Evolutionary conservation across 2,888 invertebrate genomes (phyloP), one percentile per base, ranked within the genome.

Genomic region (Ellobium chinense): DNA sequence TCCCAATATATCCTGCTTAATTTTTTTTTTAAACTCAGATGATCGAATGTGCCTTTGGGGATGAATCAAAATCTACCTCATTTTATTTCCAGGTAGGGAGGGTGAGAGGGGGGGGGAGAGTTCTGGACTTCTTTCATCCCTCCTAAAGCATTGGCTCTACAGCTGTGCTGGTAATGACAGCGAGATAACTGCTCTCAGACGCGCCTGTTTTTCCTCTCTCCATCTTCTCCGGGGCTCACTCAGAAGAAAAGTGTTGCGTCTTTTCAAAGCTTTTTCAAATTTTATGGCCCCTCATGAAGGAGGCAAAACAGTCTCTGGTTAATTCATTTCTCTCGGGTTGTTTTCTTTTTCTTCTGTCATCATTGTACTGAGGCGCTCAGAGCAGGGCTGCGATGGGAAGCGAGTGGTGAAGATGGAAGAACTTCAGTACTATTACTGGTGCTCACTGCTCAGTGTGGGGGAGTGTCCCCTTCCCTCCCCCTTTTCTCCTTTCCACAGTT

Each of bases 261-360:
- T 70, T 70, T 70, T 70, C 69, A 70, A 70, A 70, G 69, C 69
- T 70, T 56, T 70, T 73, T 73, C 73, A 73, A 60, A 73, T 73
- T 73, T 73, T 73, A 60, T 60, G 58, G 58, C 60, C 60, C 60
- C 73, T 60, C 58, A 37, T 73, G 60, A 73, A 73, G n/a, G 73
- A 58, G 73, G 73, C 60, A 73, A 73, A 73, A 73, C 73, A 73
- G 60, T 73, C 37, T 73, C 73, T 73, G 73, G 5, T 73, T 2
- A 73, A 73, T 73, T 56, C 73, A 60, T 73, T 73, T 36, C 37
- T 36, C 60, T 29, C 37, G 69, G 31, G 56, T 70, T 54, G n/a
- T n/a, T n/a, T n/a, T n/a, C n/a, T n/a, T n/a, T n/a, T n/a, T n/a
- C n/a, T n/a, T n/a, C n/a, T n/a, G n/a, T n/a, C n/a, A n/a, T n/a